Evolutionary conservation across 2,888 invertebrate species (phyloP).

Genomic region (Sphaerophoria rueppellii): DNA sequence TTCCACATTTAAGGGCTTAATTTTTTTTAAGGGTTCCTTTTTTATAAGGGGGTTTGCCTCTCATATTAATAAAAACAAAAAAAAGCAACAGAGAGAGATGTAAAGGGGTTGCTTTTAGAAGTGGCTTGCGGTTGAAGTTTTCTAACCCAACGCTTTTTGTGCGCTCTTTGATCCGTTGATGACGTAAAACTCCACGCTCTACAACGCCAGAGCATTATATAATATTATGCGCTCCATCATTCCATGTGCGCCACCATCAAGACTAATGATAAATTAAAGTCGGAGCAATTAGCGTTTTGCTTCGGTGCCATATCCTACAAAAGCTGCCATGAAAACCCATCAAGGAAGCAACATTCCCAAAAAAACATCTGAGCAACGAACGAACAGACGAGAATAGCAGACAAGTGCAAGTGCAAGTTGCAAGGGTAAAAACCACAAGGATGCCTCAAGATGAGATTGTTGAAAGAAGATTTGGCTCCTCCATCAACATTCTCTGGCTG

Average conservation of each 20-base stretch:
- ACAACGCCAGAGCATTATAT: not conserved
- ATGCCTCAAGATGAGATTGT: slow-evolving; percentile 46
- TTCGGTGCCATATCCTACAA: not conserved
- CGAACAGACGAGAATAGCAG: not conserved
- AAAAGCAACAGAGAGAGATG: not conserved
- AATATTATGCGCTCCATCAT: not conserved
- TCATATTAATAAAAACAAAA: too few species aligned
- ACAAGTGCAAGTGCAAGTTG: slow-evolving; percentile 31
- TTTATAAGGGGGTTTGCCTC: not conserved
- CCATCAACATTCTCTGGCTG: not conserved
- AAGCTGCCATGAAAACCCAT: not conserved
- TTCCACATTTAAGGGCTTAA: slow-evolving; percentile 32
- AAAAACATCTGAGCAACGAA: slow-evolving; percentile 23
- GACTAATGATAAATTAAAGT: slow-evolving; percentile 70
- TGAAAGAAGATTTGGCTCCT: slow-evolving; percentile 51
- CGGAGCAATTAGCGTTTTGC: slow-evolving; percentile 64
- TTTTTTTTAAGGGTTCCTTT: slow-evolving; percentile 3
- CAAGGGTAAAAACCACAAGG: slow-evolving; percentile 18
- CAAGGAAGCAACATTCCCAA: not conserved
- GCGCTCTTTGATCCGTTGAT: not conserved
- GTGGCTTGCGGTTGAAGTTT: slow-evolving; percentile 40
- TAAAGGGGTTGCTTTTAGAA: not conserved
- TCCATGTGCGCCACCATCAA: slow-evolving; percentile 2
- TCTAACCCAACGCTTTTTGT: slow-evolving; percentile 25
- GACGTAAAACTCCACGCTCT: not conserved